Evolutionary conservation across 2,797 vertebrate species (phyloP), one percentile per base, ranked within the genome.

Genomic region (Neosilurus hyrtlii): DNA sequence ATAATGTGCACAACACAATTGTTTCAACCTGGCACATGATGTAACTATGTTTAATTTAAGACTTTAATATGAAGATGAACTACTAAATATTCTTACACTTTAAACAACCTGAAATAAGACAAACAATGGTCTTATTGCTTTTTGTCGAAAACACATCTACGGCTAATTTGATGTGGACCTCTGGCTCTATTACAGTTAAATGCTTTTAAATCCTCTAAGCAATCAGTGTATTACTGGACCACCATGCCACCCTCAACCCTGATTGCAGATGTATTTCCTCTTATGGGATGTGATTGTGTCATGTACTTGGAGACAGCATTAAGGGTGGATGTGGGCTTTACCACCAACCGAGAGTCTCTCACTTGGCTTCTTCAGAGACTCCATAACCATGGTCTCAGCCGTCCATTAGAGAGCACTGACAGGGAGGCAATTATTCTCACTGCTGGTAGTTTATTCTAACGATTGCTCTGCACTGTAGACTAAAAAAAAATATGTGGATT

Each of bases 391-490:
- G 61, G 59, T 76, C 71, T 75, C 80, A 61, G 62, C 43, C 66
- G 67, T 83, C 89, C 88, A 91, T 91, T 89, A 91, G 85, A 90
- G 85, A 62, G 74, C 43, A 15, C 74, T 76, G 35, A 61, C 35
- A 76, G 74, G 35, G 22, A 79, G 88, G 88, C 86, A 90, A 90
- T 94, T 92, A 91, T 84, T 89, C 88, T 86, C 84, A 72, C 86
- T 89, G 88, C 90, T 86, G 90, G 90, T 68, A 82, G 88, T 87
- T 91, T 63, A 84, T 84, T 83, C 85, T 92, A 92, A 92, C 90
- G 89, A 91, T 90, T 90, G 85, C 86, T 61, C 66, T 11, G 9
- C 70, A 26, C 43, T 59, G 14, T 6, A 59, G 18, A 18, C 43
- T 0, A 30, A 37, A 37, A 79, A 56, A 80, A 57, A 1, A 71